phyloP scores from a whole-genome alignment of 2,113 vertebrate genomes.

The Verasper variegatus region DNA sequence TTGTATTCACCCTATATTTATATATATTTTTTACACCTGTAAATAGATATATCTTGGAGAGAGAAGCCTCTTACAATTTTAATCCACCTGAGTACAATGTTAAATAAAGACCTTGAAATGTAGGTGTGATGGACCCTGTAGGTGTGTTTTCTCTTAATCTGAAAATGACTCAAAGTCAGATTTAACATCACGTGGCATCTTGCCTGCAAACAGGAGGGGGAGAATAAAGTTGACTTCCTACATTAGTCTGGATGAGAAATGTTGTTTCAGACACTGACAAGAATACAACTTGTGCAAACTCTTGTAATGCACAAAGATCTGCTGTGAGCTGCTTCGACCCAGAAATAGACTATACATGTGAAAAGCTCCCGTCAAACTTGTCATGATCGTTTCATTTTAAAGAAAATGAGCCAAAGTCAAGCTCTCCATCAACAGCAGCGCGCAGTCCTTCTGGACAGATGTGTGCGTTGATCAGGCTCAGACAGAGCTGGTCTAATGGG shows the following conservation, averaged over 20 bases:
- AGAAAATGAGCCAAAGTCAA: constrained; percentile 18
- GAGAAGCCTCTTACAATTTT: no score
- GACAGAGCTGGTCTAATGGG: constrained; percentile 45
- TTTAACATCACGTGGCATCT: neutral
- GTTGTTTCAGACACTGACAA: no score
- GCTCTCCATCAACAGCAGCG: constrained; percentile 14
- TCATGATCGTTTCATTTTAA: constrained; percentile 26
- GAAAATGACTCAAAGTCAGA: neutral
- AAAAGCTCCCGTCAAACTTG: neutral
- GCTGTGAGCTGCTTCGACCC: neutral
- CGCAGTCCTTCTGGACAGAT: constrained; percentile 32
- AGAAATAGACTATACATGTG: neutral
- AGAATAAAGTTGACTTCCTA: neutral
- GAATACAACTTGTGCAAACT: constrained; percentile 3
- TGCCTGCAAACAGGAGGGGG: neutral
- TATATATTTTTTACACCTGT: no score
- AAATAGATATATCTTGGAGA: no score
- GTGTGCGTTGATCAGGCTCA: constrained; percentile 34
- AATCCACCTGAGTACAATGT: no score
- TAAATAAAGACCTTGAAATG: neutral
- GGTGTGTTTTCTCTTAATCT: neutral
- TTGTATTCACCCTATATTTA: no score
- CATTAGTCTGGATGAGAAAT: neutral
- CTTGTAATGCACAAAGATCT: neutral
- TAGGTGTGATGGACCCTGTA: neutral